Evolutionary conservation across 2,888 invertebrate genomes (phyloP), one percentile per base, ranked within the genome.

Genomic region (Oxycera nigricornis): DNA sequence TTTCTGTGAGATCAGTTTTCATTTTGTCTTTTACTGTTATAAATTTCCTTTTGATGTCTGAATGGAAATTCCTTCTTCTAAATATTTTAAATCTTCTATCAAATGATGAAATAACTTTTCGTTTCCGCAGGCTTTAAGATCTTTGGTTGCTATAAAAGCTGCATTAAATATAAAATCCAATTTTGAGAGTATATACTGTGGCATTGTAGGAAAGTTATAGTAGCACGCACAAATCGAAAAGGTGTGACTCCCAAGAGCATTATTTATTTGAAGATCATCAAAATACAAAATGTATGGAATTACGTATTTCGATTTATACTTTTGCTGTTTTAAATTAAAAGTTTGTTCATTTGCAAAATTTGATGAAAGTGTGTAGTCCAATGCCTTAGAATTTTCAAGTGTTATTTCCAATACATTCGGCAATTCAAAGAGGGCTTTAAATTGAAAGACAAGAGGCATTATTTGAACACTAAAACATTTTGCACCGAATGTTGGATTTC

Each of bases 361-460:
- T 35, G 35, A 35, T 35, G 35, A 35, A 35, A 35, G 35, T 35
- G 35, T 35, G 6, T 35, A 11, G 11, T 35, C 35, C 11, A 35
- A 6, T 35, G 35, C 11, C 11, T 31, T 22, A 1, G 35, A 35
- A 62, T 35, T 30, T 31, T 35, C 20, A 31, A 62, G 35, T 2
- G 62, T 62, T 62, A 59, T 3, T 14, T 59, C 59, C 6, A 59
- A 22, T 1, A 7, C 28, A 17, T 35, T 31, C 7, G 62, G 62
- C 30, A 59, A 59, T 26, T 59, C 59, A 59, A 59, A 59, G 30
- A 59, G 30, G 1, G 24, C 2, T 59, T 62, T 62, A 7, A 62
- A 26, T 20, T 62, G 62, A 62, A 62, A 62, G 11, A 7, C 28
- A 28, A 61, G 14, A 1, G 3, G 9, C 22, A 55, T 55, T n/a